Conservation (phyloP, 2,888 invertebrate genomes). For the Pammene aurita region DNA sequence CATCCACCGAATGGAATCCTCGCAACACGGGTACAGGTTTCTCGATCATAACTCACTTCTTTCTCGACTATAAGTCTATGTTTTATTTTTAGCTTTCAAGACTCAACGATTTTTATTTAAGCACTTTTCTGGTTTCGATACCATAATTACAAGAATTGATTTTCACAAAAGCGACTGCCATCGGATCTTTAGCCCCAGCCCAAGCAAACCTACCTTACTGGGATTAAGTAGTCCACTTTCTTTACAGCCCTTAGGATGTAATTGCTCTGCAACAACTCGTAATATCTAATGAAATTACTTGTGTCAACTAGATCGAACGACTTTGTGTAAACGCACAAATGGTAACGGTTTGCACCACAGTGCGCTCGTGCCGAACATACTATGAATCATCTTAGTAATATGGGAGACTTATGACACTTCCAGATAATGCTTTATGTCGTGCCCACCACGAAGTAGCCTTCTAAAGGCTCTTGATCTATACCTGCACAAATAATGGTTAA, state of each 20-base stretch:
- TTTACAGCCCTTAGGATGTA: too few species aligned
- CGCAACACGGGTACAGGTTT: slow-evolving; percentile 43
- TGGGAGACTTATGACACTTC: slow-evolving; percentile 48
- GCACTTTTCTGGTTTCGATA: too few species aligned
- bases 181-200: too few species aligned
- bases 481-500: neutral
- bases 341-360: slow-evolving; percentile 32
- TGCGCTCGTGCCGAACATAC: slow-evolving; percentile 50
- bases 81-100: neutral
- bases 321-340: neutral
- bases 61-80: slow-evolving; percentile 7
- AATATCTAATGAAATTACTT: too few species aligned
- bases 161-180: too few species aligned
- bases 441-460: slow-evolving; percentile 47
- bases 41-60: slow-evolving; percentile 24
- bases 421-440: slow-evolving; percentile 49
- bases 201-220: too few species aligned
- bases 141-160: neutral
- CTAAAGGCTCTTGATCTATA: slow-evolving; percentile 43
- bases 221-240: too few species aligned
- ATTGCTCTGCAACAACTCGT: too few species aligned
- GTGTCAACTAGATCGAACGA: neutral
- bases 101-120: neutral
- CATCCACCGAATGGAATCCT: slow-evolving; percentile 78
- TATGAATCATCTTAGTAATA: slow-evolving; percentile 39